Percentiles rank a stretch among this genome's conserved stretches.
These are phyloP conservation scores for Geotrypetes seraphini DNA, from an alignment of 2,797 vertebrate species.

Conservation along the genomic window DNA sequence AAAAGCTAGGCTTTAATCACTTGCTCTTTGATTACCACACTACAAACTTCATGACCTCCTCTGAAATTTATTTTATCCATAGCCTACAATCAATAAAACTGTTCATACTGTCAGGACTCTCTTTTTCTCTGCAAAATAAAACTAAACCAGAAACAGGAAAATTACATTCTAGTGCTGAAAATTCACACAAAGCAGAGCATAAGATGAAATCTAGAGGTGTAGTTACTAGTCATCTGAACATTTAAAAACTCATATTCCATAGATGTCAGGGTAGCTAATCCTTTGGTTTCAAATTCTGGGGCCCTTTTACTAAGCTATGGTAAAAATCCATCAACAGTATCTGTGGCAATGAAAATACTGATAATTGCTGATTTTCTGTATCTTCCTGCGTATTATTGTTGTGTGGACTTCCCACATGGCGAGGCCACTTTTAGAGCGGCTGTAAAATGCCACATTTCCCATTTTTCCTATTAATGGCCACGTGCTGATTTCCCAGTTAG, in stretches of 20 bases:
- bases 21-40: slow-evolving; percentile 24
- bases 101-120: slow-evolving; percentile 27
- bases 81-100: slow-evolving; percentile 38
- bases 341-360: too few relatives aligned
- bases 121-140: slow-evolving; percentile 31
- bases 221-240: slow-evolving; percentile 28
- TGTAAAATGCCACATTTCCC: too few relatives aligned
- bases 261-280: slow-evolving; percentile 18
- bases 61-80: slow-evolving; percentile 32
- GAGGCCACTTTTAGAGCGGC: too few relatives aligned
- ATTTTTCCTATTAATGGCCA: too few relatives aligned
- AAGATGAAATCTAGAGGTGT: slow-evolving; percentile 10
- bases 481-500: too few relatives aligned
- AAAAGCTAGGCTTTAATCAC: slow-evolving; percentile 48
- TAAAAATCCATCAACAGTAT: too few relatives aligned
- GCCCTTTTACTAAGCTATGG: too few relatives aligned
- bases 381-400: too few relatives aligned
- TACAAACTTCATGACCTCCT: slow-evolving; percentile 33
- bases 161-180: slow-evolving; percentile 7
- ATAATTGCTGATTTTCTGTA: too few relatives aligned
- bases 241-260: slow-evolving; percentile 10
- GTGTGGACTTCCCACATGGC: too few relatives aligned
- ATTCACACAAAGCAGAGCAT: too few relatives aligned
- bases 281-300: slow-evolving; percentile 1
- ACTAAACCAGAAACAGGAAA: slow-evolving; percentile 11